phyloP scores from a whole-genome alignment of 2,888 invertebrate genomes.

The Coenonympha glycerion region DNA sequence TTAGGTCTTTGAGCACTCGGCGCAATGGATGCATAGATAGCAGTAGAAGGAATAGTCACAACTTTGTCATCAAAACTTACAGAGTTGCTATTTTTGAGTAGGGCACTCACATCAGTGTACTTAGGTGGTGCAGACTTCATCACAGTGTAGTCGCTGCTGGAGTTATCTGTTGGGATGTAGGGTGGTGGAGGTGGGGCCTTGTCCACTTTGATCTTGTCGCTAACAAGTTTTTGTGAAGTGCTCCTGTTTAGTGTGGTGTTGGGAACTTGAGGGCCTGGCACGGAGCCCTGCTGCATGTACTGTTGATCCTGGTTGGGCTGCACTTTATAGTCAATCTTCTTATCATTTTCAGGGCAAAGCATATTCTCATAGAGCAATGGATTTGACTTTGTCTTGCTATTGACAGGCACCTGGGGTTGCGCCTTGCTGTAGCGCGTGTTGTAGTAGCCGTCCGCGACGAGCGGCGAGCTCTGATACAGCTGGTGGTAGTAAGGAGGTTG shows the following conservation, averaged over 20 bases:
- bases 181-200: constrained; percentile 75
- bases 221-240: constrained; percentile 44
- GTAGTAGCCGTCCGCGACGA: constrained; percentile 67
- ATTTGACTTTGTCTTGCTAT: constrained; percentile 59
- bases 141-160: constrained; percentile 63
- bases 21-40: constrained; percentile 72
- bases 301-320: constrained; percentile 54
- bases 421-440: constrained; percentile 82
- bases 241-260: constrained; percentile 51
- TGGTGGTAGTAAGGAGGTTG: constrained; percentile 80
- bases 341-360: constrained; percentile 64
- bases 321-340: constrained; percentile 57
- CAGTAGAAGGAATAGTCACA: constrained; percentile 65
- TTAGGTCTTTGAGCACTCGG: constrained; percentile 74
- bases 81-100: constrained; percentile 56
- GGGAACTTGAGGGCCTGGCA: constrained; percentile 65
- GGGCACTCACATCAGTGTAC: constrained; percentile 64
- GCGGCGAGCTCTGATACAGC: constrained; percentile 61
- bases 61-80: constrained; percentile 64
- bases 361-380: constrained; percentile 70
- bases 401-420: constrained; percentile 86
- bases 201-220: constrained; percentile 68
- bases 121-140: constrained; percentile 72
- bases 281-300: constrained; percentile 61
- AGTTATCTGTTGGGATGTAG: constrained; percentile 53